These are phyloP conservation scores for Leptinotarsa peninsularis DNA, from an alignment of 2,888 invertebrate species.

Conservation along the genomic window DNA sequence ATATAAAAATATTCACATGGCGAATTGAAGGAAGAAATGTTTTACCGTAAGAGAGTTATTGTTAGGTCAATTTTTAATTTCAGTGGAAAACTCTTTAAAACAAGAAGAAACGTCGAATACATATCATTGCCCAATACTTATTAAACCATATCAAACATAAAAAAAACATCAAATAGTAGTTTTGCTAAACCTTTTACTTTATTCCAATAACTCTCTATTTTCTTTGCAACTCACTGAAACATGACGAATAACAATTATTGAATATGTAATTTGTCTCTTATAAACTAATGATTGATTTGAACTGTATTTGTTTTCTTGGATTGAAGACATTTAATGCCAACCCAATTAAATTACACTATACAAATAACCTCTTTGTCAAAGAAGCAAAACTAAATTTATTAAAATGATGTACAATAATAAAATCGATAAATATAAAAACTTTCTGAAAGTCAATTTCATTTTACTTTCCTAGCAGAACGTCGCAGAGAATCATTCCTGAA, in stretches of 20 bases:
- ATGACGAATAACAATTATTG: too few species aligned
- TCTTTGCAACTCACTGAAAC: too few species aligned
- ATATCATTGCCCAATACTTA: too few species aligned
- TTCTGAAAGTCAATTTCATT: neutral
- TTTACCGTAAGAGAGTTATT: too few species aligned
- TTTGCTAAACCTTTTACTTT: too few species aligned
- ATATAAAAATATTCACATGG: neutral
- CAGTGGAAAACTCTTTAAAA: too few species aligned
- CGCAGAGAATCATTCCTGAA: neutral
- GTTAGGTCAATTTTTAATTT: too few species aligned
- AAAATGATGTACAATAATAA: conserved; percentile 22
- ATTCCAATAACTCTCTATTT: too few species aligned
- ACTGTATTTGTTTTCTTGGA: neutral
- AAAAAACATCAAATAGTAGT: too few species aligned
- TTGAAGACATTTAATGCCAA: neutral
- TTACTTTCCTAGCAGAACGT: conserved; percentile 19
- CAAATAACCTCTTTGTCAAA: conserved; percentile 4
- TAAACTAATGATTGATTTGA: neutral
- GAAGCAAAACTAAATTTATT: conserved; percentile 21
- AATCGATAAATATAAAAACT: conserved; percentile 6
- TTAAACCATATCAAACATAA: too few species aligned
- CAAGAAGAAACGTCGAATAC: too few species aligned
- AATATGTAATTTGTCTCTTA: too few species aligned
- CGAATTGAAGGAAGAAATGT: neutral
- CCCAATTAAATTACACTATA: neutral